Conservation (phyloP, 1,140 invertebrate species). For the Philopotamus ludificatus region DNA sequence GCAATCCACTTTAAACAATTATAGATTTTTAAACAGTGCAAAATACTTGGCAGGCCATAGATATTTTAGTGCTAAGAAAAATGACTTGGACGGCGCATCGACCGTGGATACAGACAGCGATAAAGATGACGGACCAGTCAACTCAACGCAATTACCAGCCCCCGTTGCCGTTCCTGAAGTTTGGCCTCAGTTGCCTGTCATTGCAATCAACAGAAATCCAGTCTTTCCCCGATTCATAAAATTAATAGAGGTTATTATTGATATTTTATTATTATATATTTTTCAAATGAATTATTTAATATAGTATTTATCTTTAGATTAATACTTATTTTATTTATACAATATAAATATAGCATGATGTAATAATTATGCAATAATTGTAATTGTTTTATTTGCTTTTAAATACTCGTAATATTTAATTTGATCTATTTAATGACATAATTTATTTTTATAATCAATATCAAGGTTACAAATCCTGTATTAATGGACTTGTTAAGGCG, state of each 20-base stretch:
- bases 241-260: constrained; percentile 79
- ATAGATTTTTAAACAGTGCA: no score
- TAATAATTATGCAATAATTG: neutral
- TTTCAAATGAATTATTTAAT: neutral
- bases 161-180: constrained; percentile 94
- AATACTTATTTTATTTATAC: neutral
- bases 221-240: constrained; percentile 99
- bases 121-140: constrained; percentile 50
- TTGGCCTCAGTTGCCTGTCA: constrained; percentile 93
- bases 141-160: constrained; percentile 68
- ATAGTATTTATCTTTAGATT: no score
- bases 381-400: no score
- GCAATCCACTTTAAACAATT: no score
- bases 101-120: constrained; percentile 46
- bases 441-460: constrained; percentile 28
- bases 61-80: constrained; percentile 48
- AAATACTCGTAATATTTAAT: neutral
- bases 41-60: constrained; percentile 19
- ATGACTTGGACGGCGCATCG: constrained; percentile 46
- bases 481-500: constrained; percentile 89
- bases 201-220: constrained; percentile 91
- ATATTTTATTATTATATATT: neutral
- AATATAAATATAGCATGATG: neutral
- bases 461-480: constrained; percentile 80
- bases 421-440: neutral